phyloP scores from a whole-genome alignment of 92 coral and sea anemone genomes.

The Porites divaricata region DNA sequence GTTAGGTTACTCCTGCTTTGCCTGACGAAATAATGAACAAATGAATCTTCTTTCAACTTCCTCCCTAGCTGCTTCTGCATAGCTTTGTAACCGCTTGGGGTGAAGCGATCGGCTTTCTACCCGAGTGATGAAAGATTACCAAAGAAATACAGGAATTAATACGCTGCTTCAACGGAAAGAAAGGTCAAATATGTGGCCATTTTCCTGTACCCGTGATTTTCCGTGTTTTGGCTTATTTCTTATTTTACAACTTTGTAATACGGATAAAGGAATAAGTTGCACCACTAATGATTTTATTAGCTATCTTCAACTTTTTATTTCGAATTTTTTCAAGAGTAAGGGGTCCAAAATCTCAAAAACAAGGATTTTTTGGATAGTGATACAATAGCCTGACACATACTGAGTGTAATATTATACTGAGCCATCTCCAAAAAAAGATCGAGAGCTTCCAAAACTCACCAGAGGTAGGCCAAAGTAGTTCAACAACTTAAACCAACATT shows the following conservation, averaged over 20 bases:
- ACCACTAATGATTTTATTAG: too few species aligned
- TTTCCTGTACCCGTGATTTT: neutral
- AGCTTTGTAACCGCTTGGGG: neutral
- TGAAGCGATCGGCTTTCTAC: neutral
- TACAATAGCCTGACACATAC: neutral
- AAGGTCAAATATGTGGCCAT: constrained; percentile 9
- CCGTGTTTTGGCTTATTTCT: too few species aligned
- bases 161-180: constrained; percentile 19
- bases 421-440: neutral
- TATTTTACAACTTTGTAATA: too few species aligned
- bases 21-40: neutral
- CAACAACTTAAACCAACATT: too few species aligned
- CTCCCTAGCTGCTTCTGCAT: constrained; percentile 1
- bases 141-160: neutral
- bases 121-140: too few species aligned
- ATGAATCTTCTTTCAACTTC: constrained; percentile 9
- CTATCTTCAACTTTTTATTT: too few species aligned
- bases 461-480: too few species aligned
- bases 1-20: neutral
- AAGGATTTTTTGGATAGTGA: too few species aligned
- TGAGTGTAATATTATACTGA: neutral
- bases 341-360: too few species aligned
- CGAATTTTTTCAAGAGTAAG: too few species aligned
- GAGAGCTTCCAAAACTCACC: neutral
- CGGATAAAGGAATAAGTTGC: neutral